A percentile compares a stretch with the other conserved stretches of the same genome.
phyloP scores from a whole-genome alignment of 53 echinoderm and acorn worm genomes.

The Stichopus horrens region DNA sequence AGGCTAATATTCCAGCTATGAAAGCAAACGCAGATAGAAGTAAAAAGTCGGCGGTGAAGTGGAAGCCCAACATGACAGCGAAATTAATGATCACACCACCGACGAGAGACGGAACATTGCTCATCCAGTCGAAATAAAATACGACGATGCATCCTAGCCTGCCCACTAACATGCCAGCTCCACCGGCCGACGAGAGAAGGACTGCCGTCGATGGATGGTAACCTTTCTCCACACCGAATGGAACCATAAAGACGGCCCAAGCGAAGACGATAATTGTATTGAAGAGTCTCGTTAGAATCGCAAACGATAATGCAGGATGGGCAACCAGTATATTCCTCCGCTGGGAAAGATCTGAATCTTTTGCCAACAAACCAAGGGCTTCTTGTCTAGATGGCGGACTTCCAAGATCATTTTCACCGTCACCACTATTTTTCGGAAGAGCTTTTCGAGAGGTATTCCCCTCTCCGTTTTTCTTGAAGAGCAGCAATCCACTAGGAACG shows the following conservation, averaged over 20 bases:
- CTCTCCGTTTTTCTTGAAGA: not conserved
- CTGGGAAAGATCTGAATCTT: not conserved
- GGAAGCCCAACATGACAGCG: not conserved
- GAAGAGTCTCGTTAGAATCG: not conserved
- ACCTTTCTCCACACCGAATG: conserved; percentile 13
- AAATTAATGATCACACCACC: not conserved
- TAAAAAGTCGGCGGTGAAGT: not conserved
- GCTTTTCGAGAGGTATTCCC: not conserved
- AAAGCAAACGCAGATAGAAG: not conserved
- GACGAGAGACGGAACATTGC: not conserved
- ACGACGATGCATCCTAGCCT: not conserved
- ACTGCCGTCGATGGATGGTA: conserved; percentile 23
- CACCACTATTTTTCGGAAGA: too few relatives aligned
- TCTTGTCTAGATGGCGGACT: too few relatives aligned
- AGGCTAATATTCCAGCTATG: not conserved
- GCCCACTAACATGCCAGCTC: conserved; percentile 16
- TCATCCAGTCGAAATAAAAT: not conserved
- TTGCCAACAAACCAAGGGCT: too few relatives aligned
- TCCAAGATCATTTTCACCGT: too few relatives aligned
- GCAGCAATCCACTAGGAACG: not conserved
- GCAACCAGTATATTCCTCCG: not conserved
- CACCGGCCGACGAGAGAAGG: not conserved
- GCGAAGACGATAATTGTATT: not conserved
- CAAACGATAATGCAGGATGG: not conserved
- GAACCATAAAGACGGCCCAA: conserved; percentile 27